Percentiles rank a stretch among this genome's conserved stretches.
Evolutionary conservation across 2,888 invertebrate genomes (phyloP).

Genomic region (Drosophila atroscutellata): DNA sequence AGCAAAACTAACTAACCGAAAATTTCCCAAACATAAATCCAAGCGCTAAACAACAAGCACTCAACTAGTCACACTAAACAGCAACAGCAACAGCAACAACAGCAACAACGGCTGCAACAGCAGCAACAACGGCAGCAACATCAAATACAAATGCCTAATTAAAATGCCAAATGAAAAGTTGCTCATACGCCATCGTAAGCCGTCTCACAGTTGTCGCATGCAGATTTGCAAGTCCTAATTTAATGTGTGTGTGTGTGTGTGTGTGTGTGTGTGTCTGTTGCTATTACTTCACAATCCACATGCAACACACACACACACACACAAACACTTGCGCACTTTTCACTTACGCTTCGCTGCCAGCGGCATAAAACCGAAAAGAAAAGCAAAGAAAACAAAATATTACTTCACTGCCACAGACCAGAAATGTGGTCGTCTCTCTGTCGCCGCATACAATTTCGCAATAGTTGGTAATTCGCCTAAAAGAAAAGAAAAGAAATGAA

Average conservation of each 20-base stretch:
- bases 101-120: too few relatives aligned
- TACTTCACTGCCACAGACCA: conserved; percentile 82
- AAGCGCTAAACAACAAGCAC: conserved; percentile 13
- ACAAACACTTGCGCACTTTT: conserved; percentile 58
- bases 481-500: conserved; percentile 33
- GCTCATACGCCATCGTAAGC: conserved; percentile 54
- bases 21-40: conserved; percentile 61
- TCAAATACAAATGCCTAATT: conserved; percentile 50
- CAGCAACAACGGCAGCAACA: neutral
- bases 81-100: neutral
- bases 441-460: conserved; percentile 78
- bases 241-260: conserved; percentile 25
- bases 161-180: conserved; percentile 53
- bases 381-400: conserved; percentile 72
- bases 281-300: conserved; percentile 72
- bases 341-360: conserved; percentile 70
- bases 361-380: conserved; percentile 51
- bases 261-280: conserved; percentile 24
- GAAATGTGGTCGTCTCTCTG: conserved; percentile 65
- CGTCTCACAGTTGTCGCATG: conserved; percentile 37
- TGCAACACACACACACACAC: conserved; percentile 29
- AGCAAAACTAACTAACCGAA: conserved; percentile 17
- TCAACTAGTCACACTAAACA: neutral
- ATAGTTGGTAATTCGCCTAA: conserved; percentile 76
- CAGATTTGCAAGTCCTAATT: conserved; percentile 70